Evolutionary conservation across 1,140 invertebrate genomes (phyloP), one percentile per base, ranked within the genome.

Genomic region (Scaptomyza montana): DNA sequence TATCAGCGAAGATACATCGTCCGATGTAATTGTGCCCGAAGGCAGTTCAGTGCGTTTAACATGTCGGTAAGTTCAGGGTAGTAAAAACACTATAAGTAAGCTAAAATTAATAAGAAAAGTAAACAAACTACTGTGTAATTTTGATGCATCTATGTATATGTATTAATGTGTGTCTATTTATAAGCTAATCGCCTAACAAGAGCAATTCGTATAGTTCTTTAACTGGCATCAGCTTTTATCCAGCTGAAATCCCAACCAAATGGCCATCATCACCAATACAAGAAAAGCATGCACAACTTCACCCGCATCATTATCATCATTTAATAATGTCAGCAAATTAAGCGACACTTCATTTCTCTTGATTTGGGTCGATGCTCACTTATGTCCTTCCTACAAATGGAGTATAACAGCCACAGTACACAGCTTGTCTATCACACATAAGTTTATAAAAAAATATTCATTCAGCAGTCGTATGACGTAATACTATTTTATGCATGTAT

Each of bases 1-100:
- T 84, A 94, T 97, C 39, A 91, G 94, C 13, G 95, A 96, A 77
- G 96, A 96, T 78, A 97, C 96, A 9, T 96, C 96, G 76, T 95
- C 96, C 3, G 96, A 98, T 84, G 93, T 97, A 2, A 96, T 96
- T 93, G 95, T 96, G 8, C 94, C 95, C 19, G 97, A 98, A 93
- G 96, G 96, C 54, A 94, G 95, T 10, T 95, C 95, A 5, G 95
- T 96, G 28, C 93, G 93, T 67, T 85, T 95, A 56, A 93, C 93
- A 53, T 95, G 94, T 80, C 92, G 93, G 60, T 92, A 80, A 82
- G 91, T 91, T 36, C 33, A 36, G 8, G 9, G 33, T 1, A 36
- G 39, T 43, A 12, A 43, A n/a, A 12, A n/a, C 9, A 39, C 36
- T 12, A 39, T 39, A 8, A 39, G 12, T 10, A 2, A 39, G 4